Conservation (phyloP, 92 coral and sea anemone genomes). For the Phymanthus crucifer region DNA sequence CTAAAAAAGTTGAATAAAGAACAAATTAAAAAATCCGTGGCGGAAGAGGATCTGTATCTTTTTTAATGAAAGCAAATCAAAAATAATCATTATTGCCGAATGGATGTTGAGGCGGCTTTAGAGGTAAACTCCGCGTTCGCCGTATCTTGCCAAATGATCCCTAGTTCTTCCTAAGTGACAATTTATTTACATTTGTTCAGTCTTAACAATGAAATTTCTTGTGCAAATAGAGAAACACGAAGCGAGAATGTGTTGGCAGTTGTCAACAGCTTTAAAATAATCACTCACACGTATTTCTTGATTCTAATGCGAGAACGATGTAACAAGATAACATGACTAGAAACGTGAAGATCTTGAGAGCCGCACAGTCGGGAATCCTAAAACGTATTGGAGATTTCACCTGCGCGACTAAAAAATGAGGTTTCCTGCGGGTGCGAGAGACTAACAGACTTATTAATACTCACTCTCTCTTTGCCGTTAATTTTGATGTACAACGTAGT, state of each 20-base stretch:
- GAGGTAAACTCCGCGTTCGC: slow-evolving; percentile 13
- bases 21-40: slow-evolving; percentile 3
- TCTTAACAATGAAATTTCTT: slow-evolving; percentile 29
- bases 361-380: slow-evolving; percentile 20
- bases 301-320: slow-evolving; percentile 12
- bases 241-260: slow-evolving; percentile 21
- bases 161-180: slow-evolving; percentile 24
- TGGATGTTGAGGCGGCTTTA: neutral
- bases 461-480: slow-evolving; percentile 22
- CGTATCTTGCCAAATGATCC: slow-evolving; percentile 46
- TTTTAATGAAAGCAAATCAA: neutral
- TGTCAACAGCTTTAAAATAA: slow-evolving; percentile 34
- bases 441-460: slow-evolving; percentile 36
- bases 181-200: slow-evolving; percentile 38
- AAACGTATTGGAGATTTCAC: slow-evolving; percentile 23
- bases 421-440: slow-evolving; percentile 33
- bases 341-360: neutral
- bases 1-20: neutral
- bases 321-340: neutral
- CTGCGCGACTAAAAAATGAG: slow-evolving; percentile 18
- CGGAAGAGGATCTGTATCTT: neutral
- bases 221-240: slow-evolving; percentile 29
- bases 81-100: neutral
- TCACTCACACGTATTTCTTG: slow-evolving; percentile 27
- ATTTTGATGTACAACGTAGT: neutral